A percentile compares a stretch with the other conserved stretches of the same genome.
These are phyloP conservation scores for Pterocles gutturalis DNA, from an alignment of 2,113 vertebrate species.

Conservation along the genomic window DNA sequence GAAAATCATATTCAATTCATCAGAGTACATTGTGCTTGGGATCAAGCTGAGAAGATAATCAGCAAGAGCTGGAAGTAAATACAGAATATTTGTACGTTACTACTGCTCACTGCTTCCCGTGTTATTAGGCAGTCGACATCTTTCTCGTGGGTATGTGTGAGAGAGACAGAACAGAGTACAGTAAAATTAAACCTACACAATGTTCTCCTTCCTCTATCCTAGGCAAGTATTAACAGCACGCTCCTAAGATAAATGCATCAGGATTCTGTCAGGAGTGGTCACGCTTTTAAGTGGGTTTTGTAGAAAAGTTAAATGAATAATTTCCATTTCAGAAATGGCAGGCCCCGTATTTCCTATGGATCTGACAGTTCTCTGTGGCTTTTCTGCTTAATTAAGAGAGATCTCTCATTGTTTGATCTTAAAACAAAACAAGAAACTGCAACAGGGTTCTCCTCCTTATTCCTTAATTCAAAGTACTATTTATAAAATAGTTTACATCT, in stretches of 20 bases:
- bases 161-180: slow-evolving; percentile 38
- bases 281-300: not conserved
- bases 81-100: not conserved
- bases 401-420: slow-evolving; percentile 57
- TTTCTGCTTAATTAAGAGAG: slow-evolving; percentile 56
- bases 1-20: not conserved
- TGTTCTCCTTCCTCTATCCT: slow-evolving; percentile 49
- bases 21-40: slow-evolving; percentile 63
- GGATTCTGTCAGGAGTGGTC: slow-evolving; percentile 8
- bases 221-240: slow-evolving; percentile 67
- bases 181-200: slow-evolving; percentile 4
- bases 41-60: slow-evolving; percentile 57
- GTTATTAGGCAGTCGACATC: slow-evolving; percentile 1
- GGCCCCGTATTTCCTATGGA: slow-evolving; percentile 50
- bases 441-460: slow-evolving; percentile 36
- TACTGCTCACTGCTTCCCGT: not conserved
- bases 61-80: slow-evolving; percentile 32
- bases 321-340: slow-evolving; percentile 60
- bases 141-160: not conserved
- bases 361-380: slow-evolving; percentile 51
- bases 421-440: slow-evolving; percentile 70
- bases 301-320: slow-evolving; percentile 57
- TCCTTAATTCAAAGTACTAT: slow-evolving; percentile 73
- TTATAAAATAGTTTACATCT: slow-evolving; percentile 83
- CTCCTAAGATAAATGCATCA: slow-evolving; percentile 23